Evolutionary conservation across 2,797 vertebrate genomes (phyloP), one percentile per base, ranked within the genome.

Genomic region (Lepilemur septentrionalis): DNA sequence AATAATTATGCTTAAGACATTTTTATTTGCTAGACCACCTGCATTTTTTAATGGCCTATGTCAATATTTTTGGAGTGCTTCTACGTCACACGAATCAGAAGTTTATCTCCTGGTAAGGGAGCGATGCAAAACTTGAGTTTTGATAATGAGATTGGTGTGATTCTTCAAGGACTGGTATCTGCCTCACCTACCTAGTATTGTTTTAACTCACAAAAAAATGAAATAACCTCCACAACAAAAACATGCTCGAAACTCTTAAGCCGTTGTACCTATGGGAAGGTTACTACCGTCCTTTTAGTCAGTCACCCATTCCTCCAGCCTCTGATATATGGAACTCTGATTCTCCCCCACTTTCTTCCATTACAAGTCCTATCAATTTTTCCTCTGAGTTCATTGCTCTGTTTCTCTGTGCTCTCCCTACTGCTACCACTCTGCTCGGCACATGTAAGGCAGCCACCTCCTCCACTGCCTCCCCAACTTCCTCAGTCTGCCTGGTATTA

Each of bases 21-120:
- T 76, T 93, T 95, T 69, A 61, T 25, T 69, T 78, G 57, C 50
- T 85, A 82, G 50, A 32, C 48, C 25, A 20, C 15, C 22, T 22
- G 46, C 12, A 55, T 48, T 78, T 78, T 78, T 63, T 69, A 84
- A 55, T 88, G 38, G 6, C 38, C n/a, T 61, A 0, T 73, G 72
- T 84, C 65, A 59, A 14, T 81, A 35, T 73, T 4, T 76, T 69
- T 72, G n/a, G 83, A 91, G 70, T 94, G 50, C 5, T 78, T 30
- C 43, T 89, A 63, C 88, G 48, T 73, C 11, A 59, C 5, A 8
- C 18, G 30, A 43, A 1, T 55, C 32, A 25, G 48, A 82, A 55
- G 32, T 70, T 63, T 57, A 63, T 70, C 38, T 73, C 38, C 50
- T 52, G 43, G 8, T 14, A 85, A 67, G 30, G 25, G 46, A 79